Conservation (phyloP, 2,797 vertebrate species). For the Synanceia verrucosa region DNA sequence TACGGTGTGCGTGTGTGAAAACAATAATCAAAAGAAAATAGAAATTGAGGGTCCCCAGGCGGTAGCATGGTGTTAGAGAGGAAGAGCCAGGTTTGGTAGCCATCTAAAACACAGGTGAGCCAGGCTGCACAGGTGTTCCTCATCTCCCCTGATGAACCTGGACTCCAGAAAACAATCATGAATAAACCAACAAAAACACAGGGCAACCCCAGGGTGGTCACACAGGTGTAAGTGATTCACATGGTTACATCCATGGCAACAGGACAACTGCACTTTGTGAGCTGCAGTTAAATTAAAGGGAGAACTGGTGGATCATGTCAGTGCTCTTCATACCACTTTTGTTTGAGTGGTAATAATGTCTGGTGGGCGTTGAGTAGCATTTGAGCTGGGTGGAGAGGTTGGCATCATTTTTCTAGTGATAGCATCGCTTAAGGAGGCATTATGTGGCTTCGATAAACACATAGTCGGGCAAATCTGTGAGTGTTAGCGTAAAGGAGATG, state of each 20-base stretch:
- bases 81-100: no score
- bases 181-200: no score
- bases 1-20: no score
- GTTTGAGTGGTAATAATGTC: conserved; percentile 19
- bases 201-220: no score
- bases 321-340: conserved; percentile 21
- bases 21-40: no score
- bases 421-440: conserved; percentile 7
- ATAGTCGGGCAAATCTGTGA: not conserved
- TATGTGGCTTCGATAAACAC: not conserved
- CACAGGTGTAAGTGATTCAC: not conserved
- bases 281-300: conserved; percentile 30
- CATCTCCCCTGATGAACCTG: no score
- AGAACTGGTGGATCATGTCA: conserved; percentile 1
- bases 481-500: not conserved
- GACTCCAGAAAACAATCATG: no score
- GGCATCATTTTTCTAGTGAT: conserved; percentile 14
- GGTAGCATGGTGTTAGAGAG: no score
- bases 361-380: conserved; percentile 26
- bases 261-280: not conserved
- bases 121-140: no score
- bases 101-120: no score
- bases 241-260: not conserved
- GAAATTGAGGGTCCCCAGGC: no score
- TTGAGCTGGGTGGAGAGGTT: conserved; percentile 21